These are phyloP conservation scores for Cecidostiba fungosa DNA, from an alignment of 2,888 invertebrate genomes.

Conservation along the genomic window DNA sequence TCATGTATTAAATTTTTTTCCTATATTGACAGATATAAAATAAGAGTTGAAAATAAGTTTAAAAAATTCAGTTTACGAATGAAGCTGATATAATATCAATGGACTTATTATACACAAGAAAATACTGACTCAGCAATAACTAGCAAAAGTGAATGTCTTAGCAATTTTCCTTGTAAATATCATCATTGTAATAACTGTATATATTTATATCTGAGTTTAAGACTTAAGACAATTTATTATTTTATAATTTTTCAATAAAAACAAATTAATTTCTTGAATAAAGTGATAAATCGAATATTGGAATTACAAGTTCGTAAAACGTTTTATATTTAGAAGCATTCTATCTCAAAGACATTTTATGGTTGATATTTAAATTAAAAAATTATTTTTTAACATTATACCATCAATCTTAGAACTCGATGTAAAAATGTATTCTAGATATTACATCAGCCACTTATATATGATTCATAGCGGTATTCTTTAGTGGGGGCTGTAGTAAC, in stretches of 20 bases:
- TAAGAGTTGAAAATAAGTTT: not conserved
- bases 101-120: not conserved
- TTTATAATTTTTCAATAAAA: not conserved
- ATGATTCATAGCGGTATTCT: not conserved
- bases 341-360: not conserved
- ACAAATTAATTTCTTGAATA: not conserved
- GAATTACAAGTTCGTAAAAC: not conserved
- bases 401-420: not conserved
- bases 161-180: not conserved
- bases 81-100: not conserved
- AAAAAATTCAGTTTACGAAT: not conserved
- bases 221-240: not conserved
- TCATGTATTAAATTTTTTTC: not conserved
- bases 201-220: not conserved
- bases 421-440: not conserved
- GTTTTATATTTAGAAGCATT: not conserved
- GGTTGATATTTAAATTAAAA: not conserved
- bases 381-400: not conserved
- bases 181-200: not conserved
- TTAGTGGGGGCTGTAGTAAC: not conserved
- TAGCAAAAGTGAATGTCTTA: not conserved
- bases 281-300: not conserved
- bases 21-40: no score
- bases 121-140: not conserved
- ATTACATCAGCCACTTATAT: not conserved